Base-by-base conservation (phyloP, 2,888 invertebrate genomes). In the Steinernema scapterisci region DNA sequence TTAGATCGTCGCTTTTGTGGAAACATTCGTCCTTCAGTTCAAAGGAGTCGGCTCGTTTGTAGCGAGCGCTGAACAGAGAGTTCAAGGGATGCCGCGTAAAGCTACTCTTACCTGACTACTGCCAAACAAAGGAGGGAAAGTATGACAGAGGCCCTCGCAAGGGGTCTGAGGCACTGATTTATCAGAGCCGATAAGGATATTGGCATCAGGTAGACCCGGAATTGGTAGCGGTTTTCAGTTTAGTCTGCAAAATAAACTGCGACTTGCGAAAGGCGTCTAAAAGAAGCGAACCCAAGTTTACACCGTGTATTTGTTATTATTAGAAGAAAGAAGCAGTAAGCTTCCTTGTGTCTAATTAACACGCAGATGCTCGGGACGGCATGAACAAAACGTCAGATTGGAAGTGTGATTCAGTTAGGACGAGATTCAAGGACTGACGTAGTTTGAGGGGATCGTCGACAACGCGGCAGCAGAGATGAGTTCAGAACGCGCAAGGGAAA, bases 1-100 rank as follows among this genome's bases (percentile, higher is more conserved):
- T 83, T 25, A 74, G 77, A 56, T 82, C 80, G 51, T 56, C 75
- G 72, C 82, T 84, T 31, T 82, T 80, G 73, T 85, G 80, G 73
- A 80, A 85, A 71, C 85, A 85, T 71, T 85, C 85, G 7, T 85
- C 81, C 31, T 71, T 72, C 70, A 83, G 25, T 71, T 79, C 70
- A 54, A 77, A 73, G 45, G 63, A 56, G n/a, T 78, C 75, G 19
- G 72, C 70, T 43, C 63, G 63, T 63, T 63, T 63, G 63, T 63
- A 63, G 63, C 31, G 63, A 31, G 25, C 23, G 25, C 63, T 63
- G 63, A 13, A 63, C n/a, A 63, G 27, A 6, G 25, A 13, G 16
- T 27, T 31, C 11, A 3, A 9, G 11, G n/a, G 16, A 25, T 63
- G 25, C 7, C 1, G 1, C 31, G 31, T 5, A 16, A 5, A 16